A percentile compares a stretch with the other conserved stretches of the same genome.
These are phyloP conservation scores for Acronicta leporina DNA, from an alignment of 2,888 invertebrate species.

Conservation along the genomic window DNA sequence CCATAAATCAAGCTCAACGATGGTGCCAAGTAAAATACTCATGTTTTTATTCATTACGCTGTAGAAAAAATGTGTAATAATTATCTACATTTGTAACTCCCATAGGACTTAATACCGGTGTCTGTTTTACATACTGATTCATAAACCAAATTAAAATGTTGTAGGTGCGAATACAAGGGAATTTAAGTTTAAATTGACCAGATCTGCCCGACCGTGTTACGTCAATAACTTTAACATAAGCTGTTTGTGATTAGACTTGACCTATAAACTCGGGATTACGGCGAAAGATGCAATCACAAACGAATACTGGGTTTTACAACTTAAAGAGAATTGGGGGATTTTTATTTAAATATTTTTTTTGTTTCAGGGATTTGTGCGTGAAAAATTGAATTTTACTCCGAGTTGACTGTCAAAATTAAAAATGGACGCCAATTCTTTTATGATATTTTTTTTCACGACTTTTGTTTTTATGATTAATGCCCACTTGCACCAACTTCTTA, in stretches of 20 bases:
- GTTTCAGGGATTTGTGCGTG: conserved; percentile 41
- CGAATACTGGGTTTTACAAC: conserved; percentile 43
- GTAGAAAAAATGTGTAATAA: neutral
- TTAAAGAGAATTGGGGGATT: conserved; percentile 49
- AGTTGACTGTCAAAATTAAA: conserved; percentile 17
- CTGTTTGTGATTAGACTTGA: conserved; percentile 47
- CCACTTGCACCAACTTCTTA: no score
- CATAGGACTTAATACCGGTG: neutral
- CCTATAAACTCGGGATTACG: conserved; percentile 44
- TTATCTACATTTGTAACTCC: neutral
- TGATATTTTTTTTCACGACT: neutral
- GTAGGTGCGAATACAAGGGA: conserved; percentile 5
- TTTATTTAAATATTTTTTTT: conserved; percentile 50
- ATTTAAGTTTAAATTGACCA: conserved; percentile 39
- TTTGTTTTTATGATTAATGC: neutral
- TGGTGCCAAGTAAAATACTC: conserved; percentile 29
- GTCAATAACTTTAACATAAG: conserved; percentile 44
- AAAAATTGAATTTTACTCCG: conserved; percentile 39
- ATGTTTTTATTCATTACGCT: conserved; percentile 40
- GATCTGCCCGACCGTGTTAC: conserved; percentile 12
- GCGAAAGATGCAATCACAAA: conserved; percentile 45
- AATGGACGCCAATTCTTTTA: neutral
- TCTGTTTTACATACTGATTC: neutral
- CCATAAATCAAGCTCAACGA: conserved; percentile 49
- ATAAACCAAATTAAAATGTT: no score